Evolutionary conservation across 2,888 invertebrate genomes (phyloP).

Genomic region (Orthosia gracilis): DNA sequence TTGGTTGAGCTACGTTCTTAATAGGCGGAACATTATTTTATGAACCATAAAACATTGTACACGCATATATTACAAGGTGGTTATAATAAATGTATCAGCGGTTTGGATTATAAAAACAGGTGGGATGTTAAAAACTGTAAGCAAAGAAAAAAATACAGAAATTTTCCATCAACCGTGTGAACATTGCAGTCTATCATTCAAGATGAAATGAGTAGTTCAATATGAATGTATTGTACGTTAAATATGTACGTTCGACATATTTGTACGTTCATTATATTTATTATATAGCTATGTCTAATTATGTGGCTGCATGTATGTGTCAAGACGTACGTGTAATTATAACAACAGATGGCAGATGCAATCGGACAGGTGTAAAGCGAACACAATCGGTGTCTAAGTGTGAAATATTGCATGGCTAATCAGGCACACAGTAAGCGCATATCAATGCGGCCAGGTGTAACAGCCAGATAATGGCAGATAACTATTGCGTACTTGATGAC

Average conservation of each 20-base stretch:
- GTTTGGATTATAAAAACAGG: constrained; percentile 57
- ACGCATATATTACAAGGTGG: constrained; percentile 54
- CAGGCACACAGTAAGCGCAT: constrained; percentile 80
- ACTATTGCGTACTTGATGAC: constrained; percentile 69
- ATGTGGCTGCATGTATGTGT: constrained; percentile 25
- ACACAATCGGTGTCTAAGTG: constrained; percentile 76
- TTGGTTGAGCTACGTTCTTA: constrained; percentile 54
- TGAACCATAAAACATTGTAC: constrained; percentile 57
- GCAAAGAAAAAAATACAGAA: constrained; percentile 1
- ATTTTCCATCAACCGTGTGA: constrained; percentile 25
- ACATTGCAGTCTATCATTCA: constrained; percentile 5
- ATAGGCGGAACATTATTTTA: constrained; percentile 66
- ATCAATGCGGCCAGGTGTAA: constrained; percentile 84
- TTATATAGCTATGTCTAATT: constrained; percentile 10
- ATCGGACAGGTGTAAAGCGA: constrained; percentile 72
- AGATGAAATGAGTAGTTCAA: constrained; percentile 21
- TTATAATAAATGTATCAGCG: constrained; percentile 64
- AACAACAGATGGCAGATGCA: constrained; percentile 61
- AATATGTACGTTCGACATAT: not conserved
- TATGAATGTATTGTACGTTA: no score
- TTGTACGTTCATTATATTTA: not conserved
- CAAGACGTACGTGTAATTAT: constrained; percentile 55
- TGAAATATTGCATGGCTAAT: constrained; percentile 80
- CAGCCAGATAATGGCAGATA: constrained; percentile 77
- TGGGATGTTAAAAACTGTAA: constrained; percentile 31